Evolutionary conservation across 2,113 vertebrate genomes (phyloP), one percentile per base, ranked within the genome.

Genomic region (Aptenodytes patagonicus): DNA sequence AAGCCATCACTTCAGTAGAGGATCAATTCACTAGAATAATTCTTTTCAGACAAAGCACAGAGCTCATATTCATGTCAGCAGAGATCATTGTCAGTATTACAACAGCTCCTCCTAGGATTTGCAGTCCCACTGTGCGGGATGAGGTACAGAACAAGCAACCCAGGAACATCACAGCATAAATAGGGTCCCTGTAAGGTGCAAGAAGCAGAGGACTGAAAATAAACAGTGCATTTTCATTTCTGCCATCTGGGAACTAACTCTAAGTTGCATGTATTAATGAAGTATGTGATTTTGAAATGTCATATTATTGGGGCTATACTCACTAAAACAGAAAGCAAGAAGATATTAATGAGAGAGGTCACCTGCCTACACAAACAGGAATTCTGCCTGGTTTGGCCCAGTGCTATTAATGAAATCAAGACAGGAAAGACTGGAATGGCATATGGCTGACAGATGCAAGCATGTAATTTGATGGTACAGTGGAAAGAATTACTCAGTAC

Each of bases 401-500:
- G 36, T 64, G 40, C 81, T 94, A 85, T 88, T 97, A 96, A 93
- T 87, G 93, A 96, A 95, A 94, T 91, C 17, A 90, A 91, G 93
- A 95, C 83, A 95, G 91, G 94, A 97, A 97, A 96, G 81, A 79
- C 58, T 93, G 87, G 87, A 95, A 94, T 87, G 95, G 81, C 95
- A 97, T 95, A 95, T 95, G 96, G 96, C 46, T 95, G 93, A 83
- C 96, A 97, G 95, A 97, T 96, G 95, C 93, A 94, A 65, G 83
- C 38, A 61, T 77, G 54, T 95, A 92, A 95, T 97, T 96, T 82
- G 70, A 93, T 87, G 83, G 94, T 94, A 78, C 89, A 87, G 73
- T 92, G 95, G 95, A 97, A 96, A 94, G 66, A 95, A 95, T 95
- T 93, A 97, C 87, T 97, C 87, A 91, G 66, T 87, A 69, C 68